Percentiles rank a stretch among this genome's conserved stretches.
These are phyloP conservation scores for Tigriopus japonicus DNA, from an alignment of 1,140 invertebrate genomes.

Conservation along the genomic window DNA sequence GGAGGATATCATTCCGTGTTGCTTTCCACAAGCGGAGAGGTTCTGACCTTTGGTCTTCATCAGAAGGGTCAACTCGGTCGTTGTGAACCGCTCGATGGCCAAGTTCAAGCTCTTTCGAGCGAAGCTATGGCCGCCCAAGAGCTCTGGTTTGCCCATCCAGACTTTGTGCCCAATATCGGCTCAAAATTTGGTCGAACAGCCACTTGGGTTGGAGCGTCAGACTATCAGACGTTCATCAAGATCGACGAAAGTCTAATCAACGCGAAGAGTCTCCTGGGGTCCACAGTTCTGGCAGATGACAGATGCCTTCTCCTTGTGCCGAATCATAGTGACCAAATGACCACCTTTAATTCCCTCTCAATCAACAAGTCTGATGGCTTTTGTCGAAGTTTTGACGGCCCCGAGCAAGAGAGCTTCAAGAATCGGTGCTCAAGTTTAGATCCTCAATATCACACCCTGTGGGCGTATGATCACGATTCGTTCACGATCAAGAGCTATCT, in stretches of 20 bases:
- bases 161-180: constrained; percentile 54
- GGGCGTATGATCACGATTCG: constrained; percentile 18
- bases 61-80: constrained; percentile 82
- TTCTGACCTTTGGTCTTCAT: constrained; percentile 81
- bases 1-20: constrained; percentile 88
- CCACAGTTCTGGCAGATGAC: constrained; percentile 70
- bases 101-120: constrained; percentile 10
- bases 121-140: constrained; percentile 20
- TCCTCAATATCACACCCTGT: constrained; percentile 39
- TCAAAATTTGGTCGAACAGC: constrained; percentile 55
- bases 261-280: constrained; percentile 57
- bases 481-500: too few relatives aligned
- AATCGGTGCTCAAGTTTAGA: constrained; percentile 59
- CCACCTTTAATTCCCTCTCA: constrained; percentile 53
- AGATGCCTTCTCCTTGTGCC: constrained; percentile 40
- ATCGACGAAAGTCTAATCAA: constrained; percentile 82
- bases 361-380: constrained; percentile 64
- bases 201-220: constrained; percentile 79
- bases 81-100: constrained; percentile 22
- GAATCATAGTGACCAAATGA: constrained; percentile 28
- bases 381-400: constrained; percentile 54
- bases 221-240: constrained; percentile 85
- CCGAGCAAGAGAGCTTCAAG: constrained; percentile 55
- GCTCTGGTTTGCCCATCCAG: constrained; percentile 64
- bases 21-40: constrained; percentile 67